Base-by-base conservation (phyloP, 2,797 vertebrate species). In the Parauchenoglanis ngamensis region DNA sequence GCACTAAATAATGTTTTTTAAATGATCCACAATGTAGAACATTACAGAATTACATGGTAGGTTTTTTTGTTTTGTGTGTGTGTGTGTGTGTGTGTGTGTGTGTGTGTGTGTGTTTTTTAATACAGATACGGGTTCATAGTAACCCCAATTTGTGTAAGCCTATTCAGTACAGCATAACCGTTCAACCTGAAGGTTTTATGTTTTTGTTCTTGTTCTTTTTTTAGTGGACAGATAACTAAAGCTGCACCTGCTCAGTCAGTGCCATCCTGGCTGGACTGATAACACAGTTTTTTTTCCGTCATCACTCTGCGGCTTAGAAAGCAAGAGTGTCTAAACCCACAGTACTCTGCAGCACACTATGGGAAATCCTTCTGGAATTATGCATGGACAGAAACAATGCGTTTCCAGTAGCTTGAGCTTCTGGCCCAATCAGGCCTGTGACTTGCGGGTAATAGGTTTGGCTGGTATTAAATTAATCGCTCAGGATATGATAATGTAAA, bases 211-310 rank as follows among this genome's bases (percentile, higher is more conserved):
- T 23, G 15, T 83, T n/a, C 59, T 21, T 72, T 40, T n/a, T 44
- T 87, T 85, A 82, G 56, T 52, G 78, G 59, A 67, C 54, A 81
- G 85, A 90, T 84, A 82, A 59, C 40, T 54, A 67, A 79, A 23
- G 35, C 65, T 84, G 56, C 67, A 56, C 44, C 57, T 63, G 80
- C 40, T 81, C 75, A 86, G 13, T 84, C 85, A 86, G 40, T 75
- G 31, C 52, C 49, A 52, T 82, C 77, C 57, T 67, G 70, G 46
- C 81, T 54, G 31, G 6, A 73, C 70, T 79, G 85, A 87, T 87
- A 84, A 88, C 40, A 65, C 40, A 65, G 19, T 44, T 73, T 82
- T 73, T 61, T 82, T 70, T 59, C 67, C 84, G 59, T 46, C 40
- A 54, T n/a, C 44, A 46, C 73, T 85, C 83, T 12, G 35, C 72